Base-by-base conservation (phyloP, 2,888 invertebrate genomes). In the Pandemis heparana region DNA sequence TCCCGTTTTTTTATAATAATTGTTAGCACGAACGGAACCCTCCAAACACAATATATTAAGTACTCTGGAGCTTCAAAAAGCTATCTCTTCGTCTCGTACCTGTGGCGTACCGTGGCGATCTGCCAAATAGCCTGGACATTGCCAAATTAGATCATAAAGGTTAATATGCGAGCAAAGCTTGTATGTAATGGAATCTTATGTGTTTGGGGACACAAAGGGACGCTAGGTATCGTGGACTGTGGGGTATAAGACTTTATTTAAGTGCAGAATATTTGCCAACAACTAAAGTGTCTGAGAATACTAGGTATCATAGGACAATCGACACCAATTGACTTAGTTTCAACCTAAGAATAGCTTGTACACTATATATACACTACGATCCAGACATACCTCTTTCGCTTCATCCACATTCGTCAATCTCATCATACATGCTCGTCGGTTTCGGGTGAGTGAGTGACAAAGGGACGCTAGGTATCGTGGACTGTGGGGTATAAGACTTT, bases 71-170 rank as follows among this genome's bases (percentile, higher is more conserved):
- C 12, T 67, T 67, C 23, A 59, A 67, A 67, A 18, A 23, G 18
- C 67, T 59, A 60, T 68, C 46, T 14, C 67, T 32, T 82, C 56
- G 10, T 23, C 7, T 46, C 16, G 56, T 88, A 89, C 89, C 89
- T 89, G 89, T 87, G 85, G 87, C 85, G 81, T 82, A 79, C 79
- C 16, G 39, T 64, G 70, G 70, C 64, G 43, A 81, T 77, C 81
- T 91, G 92, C 92, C 92, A 92, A 92, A 91, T 87, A 85, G 84
- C 83, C 80, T 77, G 46, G 56, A 76, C 83, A 78, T 78, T 89
- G 92, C 92, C 92, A 92, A 92, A 92, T 91, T 88, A 88, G 83
- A 85, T 88, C 89, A 84, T 92, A 89, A 90, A 92, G 92, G 92
- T 92, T 91, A 90, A 92, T 86, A 86, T 86, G 87, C 81, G 74